Evolutionary conservation across 2,888 invertebrate species (phyloP).

Genomic region (Linnaemya vulpina): DNA sequence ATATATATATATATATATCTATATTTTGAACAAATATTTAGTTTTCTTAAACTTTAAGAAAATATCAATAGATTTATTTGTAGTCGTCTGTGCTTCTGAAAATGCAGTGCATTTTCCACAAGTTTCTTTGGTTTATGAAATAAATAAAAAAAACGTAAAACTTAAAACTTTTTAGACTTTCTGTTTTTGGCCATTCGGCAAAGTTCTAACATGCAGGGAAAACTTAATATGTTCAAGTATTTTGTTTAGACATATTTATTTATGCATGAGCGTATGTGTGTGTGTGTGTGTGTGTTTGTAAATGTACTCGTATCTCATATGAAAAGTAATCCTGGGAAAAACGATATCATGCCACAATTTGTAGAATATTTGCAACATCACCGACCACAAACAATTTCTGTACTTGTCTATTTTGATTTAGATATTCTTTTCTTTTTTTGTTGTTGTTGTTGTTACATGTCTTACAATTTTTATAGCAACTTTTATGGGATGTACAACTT

Average conservation of each 20-base stretch:
- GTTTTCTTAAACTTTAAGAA: background rate
- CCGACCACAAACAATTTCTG: slow-evolving; percentile 21
- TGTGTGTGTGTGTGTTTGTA: no score
- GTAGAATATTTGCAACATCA: slow-evolving; percentile 29
- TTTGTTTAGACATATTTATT: no score
- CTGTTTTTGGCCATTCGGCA: no score
- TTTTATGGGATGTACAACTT: slow-evolving; percentile 36
- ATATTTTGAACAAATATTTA: background rate
- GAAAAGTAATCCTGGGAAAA: background rate
- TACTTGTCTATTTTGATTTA: slow-evolving; percentile 38
- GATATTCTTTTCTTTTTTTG: background rate
- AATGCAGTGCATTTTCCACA: background rate
- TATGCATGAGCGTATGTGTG: no score
- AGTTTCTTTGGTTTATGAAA: background rate
- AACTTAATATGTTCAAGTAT: no score
- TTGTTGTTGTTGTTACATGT: background rate
- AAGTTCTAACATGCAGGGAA: no score
- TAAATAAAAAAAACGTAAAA: no score
- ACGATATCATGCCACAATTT: slow-evolving; percentile 15
- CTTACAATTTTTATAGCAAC: slow-evolving; percentile 32
- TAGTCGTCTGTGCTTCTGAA: no score
- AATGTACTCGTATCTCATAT: no score
- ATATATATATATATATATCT: no score
- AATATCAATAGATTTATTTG: background rate
- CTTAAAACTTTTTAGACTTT: background rate